These are phyloP conservation scores for Spatulosminthurus flaviceps DNA, from an alignment of 2,888 invertebrate species.

Conservation along the genomic window DNA sequence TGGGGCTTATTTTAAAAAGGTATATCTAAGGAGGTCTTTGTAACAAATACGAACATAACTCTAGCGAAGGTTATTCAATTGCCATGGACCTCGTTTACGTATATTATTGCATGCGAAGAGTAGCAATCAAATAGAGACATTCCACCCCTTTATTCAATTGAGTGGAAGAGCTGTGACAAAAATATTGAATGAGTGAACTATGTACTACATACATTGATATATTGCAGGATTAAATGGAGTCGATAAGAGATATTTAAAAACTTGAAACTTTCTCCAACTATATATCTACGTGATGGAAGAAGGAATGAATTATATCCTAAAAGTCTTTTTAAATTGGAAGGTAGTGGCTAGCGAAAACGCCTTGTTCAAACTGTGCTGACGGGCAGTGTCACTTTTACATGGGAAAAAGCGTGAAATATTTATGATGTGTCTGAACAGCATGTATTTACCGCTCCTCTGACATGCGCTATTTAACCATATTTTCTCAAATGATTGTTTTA, in stretches of 20 bases:
- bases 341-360: conserved; percentile 8
- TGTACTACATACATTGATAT: too few relatives aligned
- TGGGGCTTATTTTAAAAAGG: too few relatives aligned
- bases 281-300: not conserved
- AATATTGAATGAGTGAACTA: too few relatives aligned
- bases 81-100: too few relatives aligned
- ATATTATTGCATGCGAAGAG: too few relatives aligned
- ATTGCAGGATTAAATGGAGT: not conserved
- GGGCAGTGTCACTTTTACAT: conserved; percentile 12
- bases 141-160: too few relatives aligned
- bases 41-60: too few relatives aligned
- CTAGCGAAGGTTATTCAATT: too few relatives aligned
- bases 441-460: conserved; percentile 18
- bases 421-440: conserved; percentile 14
- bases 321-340: conserved; percentile 6
- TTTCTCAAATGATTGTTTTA: conserved; percentile 11
- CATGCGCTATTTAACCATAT: conserved; percentile 5
- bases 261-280: not conserved
- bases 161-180: too few relatives aligned
- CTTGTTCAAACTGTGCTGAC: conserved; percentile 18
- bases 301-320: too few relatives aligned
- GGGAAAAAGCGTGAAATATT: conserved; percentile 7
- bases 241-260: not conserved
- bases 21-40: too few relatives aligned
- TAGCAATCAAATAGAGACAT: too few relatives aligned